Base-by-base conservation (phyloP, 2,888 invertebrate genomes). In the Synergus laeviventris region DNA sequence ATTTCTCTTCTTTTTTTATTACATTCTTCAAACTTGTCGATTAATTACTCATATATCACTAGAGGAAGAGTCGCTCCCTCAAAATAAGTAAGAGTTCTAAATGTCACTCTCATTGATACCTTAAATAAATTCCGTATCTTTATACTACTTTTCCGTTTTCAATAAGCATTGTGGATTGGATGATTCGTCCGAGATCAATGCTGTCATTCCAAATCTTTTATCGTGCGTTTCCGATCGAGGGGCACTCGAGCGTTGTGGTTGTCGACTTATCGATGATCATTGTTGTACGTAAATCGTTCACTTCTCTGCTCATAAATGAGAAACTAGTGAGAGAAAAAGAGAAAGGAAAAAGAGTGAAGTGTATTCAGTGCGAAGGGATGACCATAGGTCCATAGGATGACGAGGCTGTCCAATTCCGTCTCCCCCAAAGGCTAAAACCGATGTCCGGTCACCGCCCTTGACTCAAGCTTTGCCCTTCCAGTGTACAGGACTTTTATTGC, bases 281-380 rank as follows among this genome's bases (percentile, higher is more conserved):
- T 88, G 87, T 87, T 88, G 87, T 87, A 86, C 88, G 88, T 89
- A 88, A 90, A 90, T 89, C 88, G 89, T 87, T 89, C 89, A 87
- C 87, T 90, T 87, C 84, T 85, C 79, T 83, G 84, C 84, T 85
- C 86, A 85, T 88, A 87, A 88, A 87, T 83, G 86, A 84, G 81
- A 81, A 83, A 81, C 84, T 84, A 82, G 73, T 79, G 78, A 77
- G 76, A 81, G 80, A 75, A 49, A 74, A 79, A 77, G 76, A 76
- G 73, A 61, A 49, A 45, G 75, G 76, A 76, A 74, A 78, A 78
- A 78, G 79, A 81, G 66, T 81, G 78, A 74, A 76, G 49, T 70
- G 78, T 18, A 66, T 66, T 56, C 61, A 73, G 73, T 31, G 66
- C 78, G 56, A 76, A 75, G 74, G 76, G 76, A 75, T 78, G 80